phyloP scores from a whole-genome alignment of 2,797 vertebrate genomes.

The Austrolebias charrua region DNA sequence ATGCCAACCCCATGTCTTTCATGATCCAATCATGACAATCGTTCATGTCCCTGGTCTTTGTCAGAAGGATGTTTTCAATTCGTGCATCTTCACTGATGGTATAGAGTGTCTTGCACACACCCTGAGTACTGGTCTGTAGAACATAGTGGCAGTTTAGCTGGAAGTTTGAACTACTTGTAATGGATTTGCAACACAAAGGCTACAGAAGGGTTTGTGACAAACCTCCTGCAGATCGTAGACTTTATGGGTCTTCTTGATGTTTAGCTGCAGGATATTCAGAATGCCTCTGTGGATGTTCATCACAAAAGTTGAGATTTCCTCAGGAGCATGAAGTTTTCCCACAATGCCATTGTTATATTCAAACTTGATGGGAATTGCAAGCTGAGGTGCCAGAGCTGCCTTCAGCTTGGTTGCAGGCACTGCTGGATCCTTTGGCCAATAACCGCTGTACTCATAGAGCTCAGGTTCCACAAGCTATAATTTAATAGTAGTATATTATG shows the following conservation, averaged over 20 bases:
- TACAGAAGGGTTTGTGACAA: slow-evolving; percentile 25
- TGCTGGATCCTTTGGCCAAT: slow-evolving; percentile 73
- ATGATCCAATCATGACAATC: slow-evolving; percentile 80
- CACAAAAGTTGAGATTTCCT: slow-evolving; percentile 62
- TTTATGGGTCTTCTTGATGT: slow-evolving; percentile 72
- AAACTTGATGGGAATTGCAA: slow-evolving; percentile 79
- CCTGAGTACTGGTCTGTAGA: slow-evolving; percentile 68
- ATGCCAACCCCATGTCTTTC: slow-evolving; percentile 80
- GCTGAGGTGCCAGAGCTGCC: slow-evolving; percentile 65
- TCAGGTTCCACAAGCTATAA: slow-evolving; percentile 73
- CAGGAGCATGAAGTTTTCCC: slow-evolving; percentile 71
- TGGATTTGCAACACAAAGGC: neutral
- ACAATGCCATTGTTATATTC: slow-evolving; percentile 75
- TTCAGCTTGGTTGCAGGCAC: slow-evolving; percentile 72
- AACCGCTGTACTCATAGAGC: slow-evolving; percentile 77
- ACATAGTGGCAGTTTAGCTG: slow-evolving; percentile 23
- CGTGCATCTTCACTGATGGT: slow-evolving; percentile 77
- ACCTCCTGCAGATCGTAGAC: slow-evolving; percentile 84
- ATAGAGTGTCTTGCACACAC: slow-evolving; percentile 86
- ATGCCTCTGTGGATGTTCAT: slow-evolving; percentile 80
- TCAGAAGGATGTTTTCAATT: slow-evolving; percentile 68
- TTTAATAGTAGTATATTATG: neutral
- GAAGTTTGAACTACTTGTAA: neutral
- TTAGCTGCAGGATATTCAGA: slow-evolving; percentile 78
- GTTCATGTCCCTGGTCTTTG: slow-evolving; percentile 84